Base-by-base conservation (phyloP, 2,888 invertebrate genomes). In the Rotaria sp. region DNA sequence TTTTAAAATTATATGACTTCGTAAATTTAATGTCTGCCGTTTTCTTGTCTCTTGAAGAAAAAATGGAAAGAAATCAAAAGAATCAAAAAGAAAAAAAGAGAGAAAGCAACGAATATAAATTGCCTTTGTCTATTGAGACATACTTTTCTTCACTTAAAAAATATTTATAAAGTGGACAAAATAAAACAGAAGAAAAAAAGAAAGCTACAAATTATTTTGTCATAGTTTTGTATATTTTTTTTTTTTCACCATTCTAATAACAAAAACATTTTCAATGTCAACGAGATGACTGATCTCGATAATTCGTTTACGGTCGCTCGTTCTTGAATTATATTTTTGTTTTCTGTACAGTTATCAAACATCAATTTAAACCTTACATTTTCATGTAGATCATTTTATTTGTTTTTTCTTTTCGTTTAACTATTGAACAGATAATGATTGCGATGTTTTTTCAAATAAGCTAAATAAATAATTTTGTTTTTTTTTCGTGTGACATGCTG, bases 261-360 rank as follows among this genome's bases (percentile, higher is more conserved):
- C 50, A 50, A 50, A n/a, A 50, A 50, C 94, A 13, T 93, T 92
- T 90, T 95, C 94, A 89, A 94, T 93, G 89, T 95, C 94, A 86
- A 95, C 92, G 89, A 94, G 94, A 88, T 94, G 94, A 89, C 94
- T 94, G 87, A 95, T 94, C 92, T 96, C 95, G 74, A 94, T 90
- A 67, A 96, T 93, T 89, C 94, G 93, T 41, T 93, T 92, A 84
- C 95, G 92, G 90, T 95, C 94, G 50, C 95, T 92, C 87, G 15
- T 50, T 50, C 15, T 10, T 50, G 50, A 50, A 50, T 93, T 92
- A 85, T 93, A 92, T 92, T 95, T 95, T 87, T 94, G 93, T 87
- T 95, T 95, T 10, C 93, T n/a, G n/a, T 50, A 50, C 11, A 50
- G 15, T 50, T 50, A 50, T 18, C 15, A 50, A 50, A 50, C 18